Percentiles rank a stretch among this genome's conserved stretches.
phyloP scores from a whole-genome alignment of 2,888 invertebrate genomes.

The Xylota segnis region DNA sequence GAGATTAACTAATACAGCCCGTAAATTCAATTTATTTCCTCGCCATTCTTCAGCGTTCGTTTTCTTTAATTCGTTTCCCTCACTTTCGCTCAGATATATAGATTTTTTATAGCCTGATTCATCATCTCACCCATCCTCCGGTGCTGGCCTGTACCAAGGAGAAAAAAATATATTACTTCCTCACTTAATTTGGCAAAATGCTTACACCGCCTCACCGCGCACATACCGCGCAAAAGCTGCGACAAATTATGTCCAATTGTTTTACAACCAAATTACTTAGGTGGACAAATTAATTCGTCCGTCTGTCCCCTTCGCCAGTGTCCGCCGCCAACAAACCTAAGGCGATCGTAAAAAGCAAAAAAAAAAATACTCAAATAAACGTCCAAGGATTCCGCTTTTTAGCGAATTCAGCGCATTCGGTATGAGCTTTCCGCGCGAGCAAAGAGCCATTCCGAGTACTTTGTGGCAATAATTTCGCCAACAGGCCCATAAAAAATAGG shows the following conservation, averaged over 20 bases:
- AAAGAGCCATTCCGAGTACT: constrained; percentile 53
- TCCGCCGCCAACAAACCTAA: neutral
- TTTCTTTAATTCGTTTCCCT: neutral
- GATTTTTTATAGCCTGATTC: constrained; percentile 17
- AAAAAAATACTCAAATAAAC: constrained; percentile 35
- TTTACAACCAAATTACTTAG: constrained; percentile 57
- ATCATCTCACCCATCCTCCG: neutral
- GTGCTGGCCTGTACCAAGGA: neutral
- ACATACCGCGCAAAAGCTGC: constrained; percentile 2
- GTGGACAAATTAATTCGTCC: constrained; percentile 54
- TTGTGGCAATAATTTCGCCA: constrained; percentile 55
- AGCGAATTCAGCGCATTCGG: constrained; percentile 42
- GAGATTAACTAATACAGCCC: neutral
- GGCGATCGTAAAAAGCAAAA: constrained; percentile 41
- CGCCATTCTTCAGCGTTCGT: neutral
- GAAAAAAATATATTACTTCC: constrained; percentile 18
- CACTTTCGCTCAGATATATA: neutral
- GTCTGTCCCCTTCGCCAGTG: constrained; percentile 3
- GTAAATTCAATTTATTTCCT: neutral
- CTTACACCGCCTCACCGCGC: neutral
- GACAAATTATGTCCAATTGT: constrained; percentile 52
- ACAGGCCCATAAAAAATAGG: constrained; percentile 56
- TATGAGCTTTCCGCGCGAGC: constrained; percentile 20
- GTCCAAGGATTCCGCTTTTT: constrained; percentile 38
- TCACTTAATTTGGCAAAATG: constrained; percentile 13